A percentile compares a stretch with the other conserved stretches of the same genome.
Evolutionary conservation across 1,140 invertebrate genomes (phyloP).

Genomic region (Spodoptera frugiperda): DNA sequence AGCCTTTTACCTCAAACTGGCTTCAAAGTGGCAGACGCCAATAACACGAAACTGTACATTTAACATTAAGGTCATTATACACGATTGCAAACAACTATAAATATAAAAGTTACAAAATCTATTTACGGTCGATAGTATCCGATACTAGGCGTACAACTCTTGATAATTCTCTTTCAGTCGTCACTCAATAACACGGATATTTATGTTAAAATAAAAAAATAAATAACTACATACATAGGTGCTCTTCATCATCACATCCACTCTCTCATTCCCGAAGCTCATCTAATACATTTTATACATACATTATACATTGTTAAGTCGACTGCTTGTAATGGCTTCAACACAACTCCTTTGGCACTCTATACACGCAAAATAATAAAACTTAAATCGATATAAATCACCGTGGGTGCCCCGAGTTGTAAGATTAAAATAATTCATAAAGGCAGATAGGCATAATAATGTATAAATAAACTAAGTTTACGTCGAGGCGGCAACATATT

Average conservation of each 20-base stretch:
- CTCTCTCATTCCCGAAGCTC: conserved; percentile 34
- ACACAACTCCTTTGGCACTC: conserved; percentile 53
- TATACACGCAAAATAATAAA: conserved; percentile 50
- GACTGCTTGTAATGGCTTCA: conserved; percentile 43
- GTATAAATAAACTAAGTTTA: conserved; percentile 31
- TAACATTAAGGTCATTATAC: conserved; percentile 29
- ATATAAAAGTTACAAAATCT: conserved; percentile 42
- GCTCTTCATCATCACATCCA: conserved; percentile 20
- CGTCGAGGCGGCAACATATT: conserved; percentile 35
- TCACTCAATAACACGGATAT: conserved; percentile 32
- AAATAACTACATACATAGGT: conserved; percentile 47
- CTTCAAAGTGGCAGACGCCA: not conserved
- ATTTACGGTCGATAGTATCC: conserved; percentile 29
- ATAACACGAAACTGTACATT: conserved; percentile 31
- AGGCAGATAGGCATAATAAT: conserved; percentile 47
- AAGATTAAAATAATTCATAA: conserved; percentile 44
- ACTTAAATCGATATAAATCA: conserved; percentile 42
- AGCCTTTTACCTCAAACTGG: not conserved
- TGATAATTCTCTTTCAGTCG: conserved; percentile 43
- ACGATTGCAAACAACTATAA: conserved; percentile 33
- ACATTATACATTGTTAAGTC: conserved; percentile 37
- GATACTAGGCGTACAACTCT: conserved; percentile 20
- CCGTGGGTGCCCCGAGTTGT: conserved; percentile 43
- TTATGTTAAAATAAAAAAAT: conserved; percentile 43
- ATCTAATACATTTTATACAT: conserved; percentile 47